phyloP scores from a whole-genome alignment of 2,113 vertebrate species.

The Pyrgilauda ruficollis region DNA sequence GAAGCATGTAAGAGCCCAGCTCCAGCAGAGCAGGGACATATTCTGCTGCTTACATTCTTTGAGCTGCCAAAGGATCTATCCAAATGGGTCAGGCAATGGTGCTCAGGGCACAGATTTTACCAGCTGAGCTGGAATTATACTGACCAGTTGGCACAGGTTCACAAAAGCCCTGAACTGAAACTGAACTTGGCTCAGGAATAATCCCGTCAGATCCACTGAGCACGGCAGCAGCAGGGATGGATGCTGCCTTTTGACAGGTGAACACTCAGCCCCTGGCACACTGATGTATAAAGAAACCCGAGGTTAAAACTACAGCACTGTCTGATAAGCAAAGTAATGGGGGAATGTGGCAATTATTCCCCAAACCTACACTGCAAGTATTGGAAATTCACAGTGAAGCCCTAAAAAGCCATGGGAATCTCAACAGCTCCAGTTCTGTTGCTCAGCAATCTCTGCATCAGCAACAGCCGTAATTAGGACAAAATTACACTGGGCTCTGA shows the following conservation, averaged over 20 bases:
- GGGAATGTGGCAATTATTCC: neutral
- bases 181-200: slow-evolving; percentile 47
- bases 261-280: neutral
- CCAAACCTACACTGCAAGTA: neutral
- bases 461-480: neutral
- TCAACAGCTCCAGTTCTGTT: neutral
- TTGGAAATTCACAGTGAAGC: neutral
- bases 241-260: slow-evolving; percentile 28
- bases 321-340: neutral
- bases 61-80: neutral
- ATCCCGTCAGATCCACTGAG: slow-evolving; percentile 9
- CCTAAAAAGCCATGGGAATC: neutral
- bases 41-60: neutral
- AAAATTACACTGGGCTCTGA: neutral
- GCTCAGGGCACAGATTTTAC: neutral
- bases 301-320: neutral
- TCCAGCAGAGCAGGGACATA: neutral
- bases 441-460: neutral
- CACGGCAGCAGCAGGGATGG: neutral
- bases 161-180: slow-evolving; percentile 30
- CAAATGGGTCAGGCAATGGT: neutral
- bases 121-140: slow-evolving; percentile 46
- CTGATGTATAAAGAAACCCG: rapidly evolving
- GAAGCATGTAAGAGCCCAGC: neutral
- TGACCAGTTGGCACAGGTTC: neutral